Base-by-base conservation (phyloP, 2,797 vertebrate genomes). In the Chloroceryle inda region DNA sequence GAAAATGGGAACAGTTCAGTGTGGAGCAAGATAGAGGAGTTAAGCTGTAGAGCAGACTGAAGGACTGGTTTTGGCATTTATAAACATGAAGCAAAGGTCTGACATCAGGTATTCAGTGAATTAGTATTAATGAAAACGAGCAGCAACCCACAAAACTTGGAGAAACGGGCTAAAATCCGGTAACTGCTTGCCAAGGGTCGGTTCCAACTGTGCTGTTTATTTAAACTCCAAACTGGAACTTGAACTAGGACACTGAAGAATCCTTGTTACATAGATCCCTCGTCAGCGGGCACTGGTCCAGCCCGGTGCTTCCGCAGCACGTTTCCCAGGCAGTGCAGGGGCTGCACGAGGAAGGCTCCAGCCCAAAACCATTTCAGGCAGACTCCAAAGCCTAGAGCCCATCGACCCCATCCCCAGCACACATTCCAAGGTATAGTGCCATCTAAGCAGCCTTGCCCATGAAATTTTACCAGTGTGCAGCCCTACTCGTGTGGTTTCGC, bases 261-360 rank as follows among this genome's bases (percentile, higher is more conserved):
- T 72, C 45, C 29, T 33, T 35, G 45, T 26, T 44, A 5, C 18
- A 4, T 6, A 78, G 49, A 58, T 49, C 42, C 24, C 76, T 33
- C 61, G 29, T 14, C 23, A 11, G 29, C 10, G 0, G 35, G 40
- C 4, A 6, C 40, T 20, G 38, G 14, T 24, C 42, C 81, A 55
- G 66, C 56, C 26, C 5, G 2, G 31, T 19, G 31, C 45, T 44
- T 42, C 52, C 12, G 42, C 66, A 47, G 35, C 2, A 5, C 10
- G 7, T 38, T 75, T 69, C 59, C 50, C 61, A 26, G 44, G 66
- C 50, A 37, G 8, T 5, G 2, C 52, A 68, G 50, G 40, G 40
- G 29, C n/a, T 0, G 0, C 2, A 9, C 1, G 5, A 49, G 17
- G 74, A 53, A 64, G 45, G 31, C 35, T 58, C 31, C 31, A 58